phyloP scores from a whole-genome alignment of 1,140 invertebrate species.

The Drosophila trapezifrons region DNA sequence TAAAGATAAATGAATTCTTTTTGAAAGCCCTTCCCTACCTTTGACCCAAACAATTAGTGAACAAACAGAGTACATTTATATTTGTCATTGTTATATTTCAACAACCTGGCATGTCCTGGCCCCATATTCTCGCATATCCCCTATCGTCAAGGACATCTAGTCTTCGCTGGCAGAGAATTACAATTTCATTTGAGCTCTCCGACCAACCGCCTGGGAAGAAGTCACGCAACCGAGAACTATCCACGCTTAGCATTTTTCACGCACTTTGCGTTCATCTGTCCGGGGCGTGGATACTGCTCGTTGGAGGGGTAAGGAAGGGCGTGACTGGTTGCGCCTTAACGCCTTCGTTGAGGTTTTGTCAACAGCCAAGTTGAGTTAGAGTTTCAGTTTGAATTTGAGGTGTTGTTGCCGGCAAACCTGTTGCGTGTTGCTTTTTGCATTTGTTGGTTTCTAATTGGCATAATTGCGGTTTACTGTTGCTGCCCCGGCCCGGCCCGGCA shows the following conservation, averaged over 20 bases:
- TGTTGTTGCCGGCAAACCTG: slow-evolving; percentile 54
- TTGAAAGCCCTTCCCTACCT: background rate
- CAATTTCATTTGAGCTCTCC: slow-evolving; percentile 22
- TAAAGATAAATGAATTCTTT: background rate
- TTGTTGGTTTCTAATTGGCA: slow-evolving; percentile 79
- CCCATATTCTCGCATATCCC: background rate
- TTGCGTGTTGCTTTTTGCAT: slow-evolving; percentile 73
- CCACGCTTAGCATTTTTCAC: slow-evolving; percentile 65
- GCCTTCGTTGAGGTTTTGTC: slow-evolving; percentile 68
- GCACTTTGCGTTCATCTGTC: slow-evolving; percentile 47
- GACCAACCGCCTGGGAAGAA: slow-evolving; percentile 27
- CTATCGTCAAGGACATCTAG: slow-evolving; percentile 30
- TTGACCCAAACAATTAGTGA: slow-evolving; percentile 9
- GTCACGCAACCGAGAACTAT: slow-evolving; percentile 64
- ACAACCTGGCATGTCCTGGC: slow-evolving; percentile 11
- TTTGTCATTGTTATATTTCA: background rate
- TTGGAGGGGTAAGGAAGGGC: background rate
- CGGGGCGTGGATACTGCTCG: background rate
- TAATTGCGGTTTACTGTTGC: slow-evolving; percentile 85
- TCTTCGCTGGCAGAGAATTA: slow-evolving; percentile 17
- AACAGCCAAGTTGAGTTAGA: slow-evolving; percentile 42
- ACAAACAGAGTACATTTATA: background rate
- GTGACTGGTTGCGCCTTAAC: slow-evolving; percentile 66
- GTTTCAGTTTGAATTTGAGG: background rate
- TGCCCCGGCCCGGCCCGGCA: slow-evolving; percentile 6